Conservation (phyloP, 2,797 vertebrate species). For the Masticophis lateralis region DNA sequence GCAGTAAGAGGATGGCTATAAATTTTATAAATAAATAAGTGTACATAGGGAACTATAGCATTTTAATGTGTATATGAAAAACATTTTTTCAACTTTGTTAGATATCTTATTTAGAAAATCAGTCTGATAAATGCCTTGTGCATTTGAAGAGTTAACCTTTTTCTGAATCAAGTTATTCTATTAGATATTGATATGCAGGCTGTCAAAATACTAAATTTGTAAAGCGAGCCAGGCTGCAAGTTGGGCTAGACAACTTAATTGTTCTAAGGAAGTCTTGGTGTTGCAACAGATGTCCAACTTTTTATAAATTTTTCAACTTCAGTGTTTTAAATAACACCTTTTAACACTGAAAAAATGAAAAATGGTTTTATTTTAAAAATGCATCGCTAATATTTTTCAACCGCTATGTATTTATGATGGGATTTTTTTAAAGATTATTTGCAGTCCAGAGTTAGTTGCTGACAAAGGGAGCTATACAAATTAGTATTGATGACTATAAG, state of each 20-base stretch:
- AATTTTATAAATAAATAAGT: neutral
- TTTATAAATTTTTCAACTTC: neutral
- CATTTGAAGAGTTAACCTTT: neutral
- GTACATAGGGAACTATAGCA: neutral
- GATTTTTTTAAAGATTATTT: neutral
- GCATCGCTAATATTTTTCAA: neutral
- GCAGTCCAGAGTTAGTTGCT: neutral
- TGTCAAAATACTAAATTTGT: neutral
- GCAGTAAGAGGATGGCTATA: neutral
- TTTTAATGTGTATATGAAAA: neutral
- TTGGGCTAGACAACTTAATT: neutral
- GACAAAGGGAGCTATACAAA: neutral
- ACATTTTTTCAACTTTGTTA: neutral
- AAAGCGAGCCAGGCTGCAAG: neutral
- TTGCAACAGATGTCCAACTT: neutral
- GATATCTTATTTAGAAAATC: neutral
- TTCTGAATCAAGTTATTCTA: neutral
- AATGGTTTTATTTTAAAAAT: neutral
- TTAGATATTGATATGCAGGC: neutral
- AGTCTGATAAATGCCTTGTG: neutral
- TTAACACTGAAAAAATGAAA: neutral
- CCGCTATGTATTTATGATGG: neutral
- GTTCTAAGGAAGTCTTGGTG: neutral
- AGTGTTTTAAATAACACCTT: neutral
- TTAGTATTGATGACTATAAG: neutral